Evolutionary conservation across 2,797 vertebrate genomes (phyloP).

Genomic region (Hydrolagus colliei): DNA sequence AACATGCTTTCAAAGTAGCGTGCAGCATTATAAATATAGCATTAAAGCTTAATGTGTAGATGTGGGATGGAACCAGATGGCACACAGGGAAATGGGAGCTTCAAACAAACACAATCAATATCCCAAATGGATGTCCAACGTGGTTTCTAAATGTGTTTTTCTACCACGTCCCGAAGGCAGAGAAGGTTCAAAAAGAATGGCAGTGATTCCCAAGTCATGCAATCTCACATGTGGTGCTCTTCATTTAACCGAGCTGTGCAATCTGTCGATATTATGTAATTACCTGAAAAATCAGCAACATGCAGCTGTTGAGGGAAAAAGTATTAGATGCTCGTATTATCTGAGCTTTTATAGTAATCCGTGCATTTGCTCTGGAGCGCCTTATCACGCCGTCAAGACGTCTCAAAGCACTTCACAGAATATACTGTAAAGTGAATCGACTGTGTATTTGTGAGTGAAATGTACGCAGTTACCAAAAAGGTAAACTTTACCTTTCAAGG

Average conservation of each 20-base stretch:
- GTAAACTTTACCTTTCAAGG: constrained; percentile 69
- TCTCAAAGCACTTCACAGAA: too few species aligned
- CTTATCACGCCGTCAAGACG: too few species aligned
- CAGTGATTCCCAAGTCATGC: too few species aligned
- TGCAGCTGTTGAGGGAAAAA: too few species aligned
- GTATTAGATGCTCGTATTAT: too few species aligned
- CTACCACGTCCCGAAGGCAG: too few species aligned
- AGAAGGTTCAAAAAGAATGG: not conserved
- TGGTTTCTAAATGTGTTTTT: not conserved
- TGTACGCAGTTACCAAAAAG: not conserved
- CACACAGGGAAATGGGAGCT: not conserved
- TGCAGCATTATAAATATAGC: too few species aligned
- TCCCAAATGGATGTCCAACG: not conserved
- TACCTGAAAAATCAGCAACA: not conserved
- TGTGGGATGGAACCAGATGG: not conserved
- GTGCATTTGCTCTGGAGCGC: too few species aligned
- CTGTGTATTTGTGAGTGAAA: not conserved
- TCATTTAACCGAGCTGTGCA: not conserved
- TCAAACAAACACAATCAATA: not conserved
- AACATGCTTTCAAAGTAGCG: too few species aligned
- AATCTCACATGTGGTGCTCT: not conserved
- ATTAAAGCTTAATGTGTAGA: too few species aligned
- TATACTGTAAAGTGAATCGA: not conserved
- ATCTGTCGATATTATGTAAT: not conserved
- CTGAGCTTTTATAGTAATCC: too few species aligned